These are phyloP conservation scores for Clanis bilineata DNA, from an alignment of 2,888 invertebrate species.

Conservation along the genomic window DNA sequence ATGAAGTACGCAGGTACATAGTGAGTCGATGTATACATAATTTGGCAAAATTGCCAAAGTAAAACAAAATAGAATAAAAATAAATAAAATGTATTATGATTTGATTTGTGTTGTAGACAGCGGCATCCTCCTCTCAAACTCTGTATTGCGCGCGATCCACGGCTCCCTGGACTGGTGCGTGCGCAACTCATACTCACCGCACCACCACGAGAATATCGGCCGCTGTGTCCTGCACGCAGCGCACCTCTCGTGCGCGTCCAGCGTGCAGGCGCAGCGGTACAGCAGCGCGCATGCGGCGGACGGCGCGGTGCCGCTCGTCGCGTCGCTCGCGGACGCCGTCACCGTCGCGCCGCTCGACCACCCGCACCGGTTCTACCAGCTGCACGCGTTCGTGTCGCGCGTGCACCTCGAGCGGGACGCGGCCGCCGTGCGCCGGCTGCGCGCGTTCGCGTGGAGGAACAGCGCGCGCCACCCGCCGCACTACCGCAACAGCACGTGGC, in stretches of 20 bases:
- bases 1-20: too few species aligned
- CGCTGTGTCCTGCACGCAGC: slow-evolving; percentile 90
- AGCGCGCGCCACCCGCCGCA: slow-evolving; percentile 50
- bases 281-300: slow-evolving; percentile 13
- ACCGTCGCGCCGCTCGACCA: slow-evolving; percentile 85
- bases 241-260: slow-evolving; percentile 82
- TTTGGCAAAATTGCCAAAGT: too few species aligned
- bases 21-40: too few species aligned
- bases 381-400: slow-evolving; percentile 84
- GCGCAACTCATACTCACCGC: slow-evolving; percentile 90
- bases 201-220: slow-evolving; percentile 94
- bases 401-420: slow-evolving; percentile 64
- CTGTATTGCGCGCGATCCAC: slow-evolving; percentile 90
- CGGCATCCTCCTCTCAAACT: slow-evolving; percentile 94
- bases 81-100: too few species aligned
- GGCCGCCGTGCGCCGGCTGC: slow-evolving; percentile 31
- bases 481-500: slow-evolving; percentile 88
- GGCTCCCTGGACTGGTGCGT: slow-evolving; percentile 94
- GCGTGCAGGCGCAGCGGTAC: slow-evolving; percentile 69
- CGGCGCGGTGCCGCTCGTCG: slow-evolving; percentile 45
- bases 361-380: slow-evolving; percentile 84
- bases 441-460: slow-evolving; percentile 39
- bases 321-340: slow-evolving; percentile 77
- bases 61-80: too few species aligned
- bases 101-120: too few species aligned